Evolutionary conservation across 2,888 invertebrate species (phyloP).

Genomic region (Scaptodrosophila latifasciaeformis): DNA sequence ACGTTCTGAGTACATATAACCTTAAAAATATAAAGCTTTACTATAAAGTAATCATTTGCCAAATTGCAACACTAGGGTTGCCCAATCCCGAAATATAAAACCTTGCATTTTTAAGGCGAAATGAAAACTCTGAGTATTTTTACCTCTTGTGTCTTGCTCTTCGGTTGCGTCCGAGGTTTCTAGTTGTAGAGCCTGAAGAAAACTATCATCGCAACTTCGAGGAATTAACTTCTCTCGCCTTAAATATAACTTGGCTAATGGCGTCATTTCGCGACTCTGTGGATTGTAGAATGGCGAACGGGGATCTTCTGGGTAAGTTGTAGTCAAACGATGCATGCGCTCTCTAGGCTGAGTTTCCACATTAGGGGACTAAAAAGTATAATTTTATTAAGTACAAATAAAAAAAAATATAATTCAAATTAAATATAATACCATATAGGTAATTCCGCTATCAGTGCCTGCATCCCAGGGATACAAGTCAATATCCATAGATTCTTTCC

Average conservation of each 20-base stretch:
- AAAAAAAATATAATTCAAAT: neutral
- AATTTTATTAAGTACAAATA: neutral
- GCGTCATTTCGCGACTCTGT: conserved; percentile 81
- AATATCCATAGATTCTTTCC: conserved; percentile 88
- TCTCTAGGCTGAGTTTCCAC: conserved; percentile 86
- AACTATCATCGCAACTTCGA: conserved; percentile 82
- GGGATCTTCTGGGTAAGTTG: conserved; percentile 92
- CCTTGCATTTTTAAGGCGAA: too few relatives aligned
- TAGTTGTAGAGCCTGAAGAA: conserved; percentile 78
- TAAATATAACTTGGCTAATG: conserved; percentile 89
- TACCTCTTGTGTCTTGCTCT: conserved; percentile 80
- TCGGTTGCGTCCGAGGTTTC: conserved; percentile 83
- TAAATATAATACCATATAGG: conserved; percentile 83
- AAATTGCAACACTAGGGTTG: neutral
- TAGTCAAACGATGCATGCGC: conserved; percentile 91
- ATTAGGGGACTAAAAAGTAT: conserved; percentile 82
- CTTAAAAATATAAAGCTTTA: neutral
- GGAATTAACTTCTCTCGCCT: conserved; percentile 84
- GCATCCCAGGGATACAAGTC: conserved; percentile 97
- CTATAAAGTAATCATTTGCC: neutral
- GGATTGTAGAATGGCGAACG: conserved; percentile 94
- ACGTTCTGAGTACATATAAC: neutral
- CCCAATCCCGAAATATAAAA: neutral
- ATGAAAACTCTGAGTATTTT: conserved; percentile 62
- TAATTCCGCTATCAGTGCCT: conserved; percentile 94